Conservation (phyloP, 2,797 vertebrate species). For the Microchirus variegatus region DNA sequence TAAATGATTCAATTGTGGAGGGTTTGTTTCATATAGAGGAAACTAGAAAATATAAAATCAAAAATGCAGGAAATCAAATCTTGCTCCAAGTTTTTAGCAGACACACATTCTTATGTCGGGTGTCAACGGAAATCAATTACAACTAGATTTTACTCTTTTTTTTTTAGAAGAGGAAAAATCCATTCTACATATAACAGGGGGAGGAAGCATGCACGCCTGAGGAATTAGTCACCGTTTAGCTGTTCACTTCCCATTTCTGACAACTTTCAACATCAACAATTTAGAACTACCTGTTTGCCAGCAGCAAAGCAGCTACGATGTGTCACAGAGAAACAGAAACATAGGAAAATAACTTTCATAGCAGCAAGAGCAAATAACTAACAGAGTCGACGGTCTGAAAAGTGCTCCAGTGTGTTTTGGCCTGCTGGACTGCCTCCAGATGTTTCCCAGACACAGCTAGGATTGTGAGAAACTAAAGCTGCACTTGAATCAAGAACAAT, state of each 20-base stretch:
- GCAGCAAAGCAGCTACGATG: not conserved
- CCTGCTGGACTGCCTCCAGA: conserved; percentile 59
- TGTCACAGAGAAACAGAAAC: conserved; percentile 30
- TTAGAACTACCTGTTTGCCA: conserved; percentile 35
- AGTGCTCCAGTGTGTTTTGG: conserved; percentile 53
- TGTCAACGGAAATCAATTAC: not conserved
- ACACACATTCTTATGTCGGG: conserved; percentile 7
- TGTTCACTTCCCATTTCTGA: conserved; percentile 54
- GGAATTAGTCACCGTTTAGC: conserved; percentile 20
- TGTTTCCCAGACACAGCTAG: conserved; percentile 56
- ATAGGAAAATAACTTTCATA: conserved; percentile 21
- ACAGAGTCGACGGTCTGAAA: conserved; percentile 33
- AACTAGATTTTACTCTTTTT: conserved; percentile 20
- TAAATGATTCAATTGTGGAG: not conserved
- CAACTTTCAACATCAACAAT: conserved; percentile 46
- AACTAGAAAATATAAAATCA: not conserved
- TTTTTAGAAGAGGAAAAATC: conserved; percentile 17
- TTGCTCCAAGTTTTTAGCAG: not conserved
- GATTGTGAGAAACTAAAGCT: conserved; percentile 33
- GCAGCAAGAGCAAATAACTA: conserved; percentile 37
- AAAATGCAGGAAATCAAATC: not conserved
- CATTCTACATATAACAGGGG: conserved; percentile 11
- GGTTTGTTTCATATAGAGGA: not conserved
- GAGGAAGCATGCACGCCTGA: not conserved
- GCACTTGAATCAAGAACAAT: conserved; percentile 5